Percentiles rank a stretch among this genome's conserved stretches.
These are phyloP conservation scores for Sylvicola fuscatus DNA, from an alignment of 2,888 invertebrate genomes.

Conservation along the genomic window DNA sequence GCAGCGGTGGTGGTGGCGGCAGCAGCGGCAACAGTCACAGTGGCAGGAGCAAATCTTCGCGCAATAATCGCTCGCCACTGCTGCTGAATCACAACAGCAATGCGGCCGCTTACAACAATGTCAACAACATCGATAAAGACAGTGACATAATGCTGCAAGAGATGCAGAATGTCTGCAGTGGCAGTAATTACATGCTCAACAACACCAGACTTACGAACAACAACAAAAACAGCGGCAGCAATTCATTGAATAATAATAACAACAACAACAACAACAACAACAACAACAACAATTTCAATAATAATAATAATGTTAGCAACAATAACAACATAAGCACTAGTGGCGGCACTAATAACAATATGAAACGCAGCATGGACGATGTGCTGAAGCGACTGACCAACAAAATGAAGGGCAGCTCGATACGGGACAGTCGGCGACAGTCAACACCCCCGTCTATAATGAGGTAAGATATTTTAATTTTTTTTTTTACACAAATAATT, in stretches of 20 bases:
- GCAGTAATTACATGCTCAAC: no score
- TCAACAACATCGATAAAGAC: no score
- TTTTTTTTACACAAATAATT: no score
- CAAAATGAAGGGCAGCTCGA: constrained; percentile 33
- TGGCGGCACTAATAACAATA: neutral
- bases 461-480: no score
- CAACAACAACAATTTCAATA: constrained; percentile 1
- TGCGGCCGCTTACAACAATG: neutral
- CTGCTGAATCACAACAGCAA: neutral
- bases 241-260: constrained; percentile 15
- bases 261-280: constrained; percentile 6
- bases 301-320: constrained; percentile 1
- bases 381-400: constrained; percentile 70
- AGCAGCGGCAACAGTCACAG: no score
- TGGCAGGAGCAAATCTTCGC: no score
- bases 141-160: no score
- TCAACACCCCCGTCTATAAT: neutral
- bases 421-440: constrained; percentile 1
- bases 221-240: no score
- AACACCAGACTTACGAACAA: no score
- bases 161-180: no score
- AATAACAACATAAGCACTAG: neutral
- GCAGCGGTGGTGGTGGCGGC: constrained; percentile 1
- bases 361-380: constrained; percentile 82
- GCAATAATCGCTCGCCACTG: no score